Conservation (phyloP, 2,797 vertebrate genomes). For the Neosilurus mollespiculum region DNA sequence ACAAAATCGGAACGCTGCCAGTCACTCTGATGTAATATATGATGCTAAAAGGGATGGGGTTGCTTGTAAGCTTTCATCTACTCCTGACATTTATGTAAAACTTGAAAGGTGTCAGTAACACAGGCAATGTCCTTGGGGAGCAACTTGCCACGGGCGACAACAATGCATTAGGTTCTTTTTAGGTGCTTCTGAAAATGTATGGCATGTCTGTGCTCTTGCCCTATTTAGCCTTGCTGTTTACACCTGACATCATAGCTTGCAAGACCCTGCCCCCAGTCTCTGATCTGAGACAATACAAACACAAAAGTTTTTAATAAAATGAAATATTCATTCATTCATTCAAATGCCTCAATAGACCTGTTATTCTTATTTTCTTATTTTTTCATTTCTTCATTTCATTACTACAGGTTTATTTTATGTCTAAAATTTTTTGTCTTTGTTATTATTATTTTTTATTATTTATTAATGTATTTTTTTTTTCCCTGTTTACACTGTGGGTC, state of each 20-base stretch:
- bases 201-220: not conserved
- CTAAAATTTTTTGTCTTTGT: too few relatives aligned
- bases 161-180: not conserved
- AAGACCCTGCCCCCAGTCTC: not conserved
- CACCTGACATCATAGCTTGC: not conserved
- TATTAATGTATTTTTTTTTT: too few relatives aligned
- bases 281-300: not conserved
- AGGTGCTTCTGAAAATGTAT: not conserved
- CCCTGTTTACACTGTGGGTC: too few relatives aligned
- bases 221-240: not conserved
- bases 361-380: too few relatives aligned
- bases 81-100: conserved; percentile 10
- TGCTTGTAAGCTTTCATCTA: conserved; percentile 12
- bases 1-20: conserved; percentile 11
- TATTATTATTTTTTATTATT: too few relatives aligned
- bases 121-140: conserved; percentile 9
- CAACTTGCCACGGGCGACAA: not conserved
- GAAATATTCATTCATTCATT: too few relatives aligned
- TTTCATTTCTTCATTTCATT: too few relatives aligned
- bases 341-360: too few relatives aligned
- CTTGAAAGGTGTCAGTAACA: conserved; percentile 2
- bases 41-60: not conserved
- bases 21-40: not conserved
- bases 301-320: too few relatives aligned
- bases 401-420: too few relatives aligned